These are phyloP conservation scores for Poeciliopsis gracilis DNA, from an alignment of 2,797 vertebrate species.

Conservation along the genomic window DNA sequence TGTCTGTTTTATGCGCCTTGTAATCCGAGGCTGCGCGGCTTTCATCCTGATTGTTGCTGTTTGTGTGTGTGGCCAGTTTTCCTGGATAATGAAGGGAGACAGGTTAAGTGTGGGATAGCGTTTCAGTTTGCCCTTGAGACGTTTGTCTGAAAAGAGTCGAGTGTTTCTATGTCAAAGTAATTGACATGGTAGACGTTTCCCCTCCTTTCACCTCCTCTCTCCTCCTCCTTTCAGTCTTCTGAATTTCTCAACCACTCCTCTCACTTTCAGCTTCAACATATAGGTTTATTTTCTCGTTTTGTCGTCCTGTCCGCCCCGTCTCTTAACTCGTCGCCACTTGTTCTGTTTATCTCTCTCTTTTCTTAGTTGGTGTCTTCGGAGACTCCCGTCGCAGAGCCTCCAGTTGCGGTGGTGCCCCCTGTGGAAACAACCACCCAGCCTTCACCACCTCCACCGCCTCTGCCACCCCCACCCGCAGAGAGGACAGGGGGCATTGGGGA, in stretches of 20 bases:
- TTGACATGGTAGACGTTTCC: constrained; percentile 68
- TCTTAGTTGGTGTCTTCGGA: constrained; percentile 89
- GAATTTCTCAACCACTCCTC: constrained; percentile 27
- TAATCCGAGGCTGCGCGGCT: constrained; percentile 49
- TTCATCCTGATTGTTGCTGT: constrained; percentile 47
- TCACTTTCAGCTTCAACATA: neutral
- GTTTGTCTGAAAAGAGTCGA: constrained; percentile 58
- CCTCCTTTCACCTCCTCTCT: constrained; percentile 16
- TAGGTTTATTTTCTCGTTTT: neutral
- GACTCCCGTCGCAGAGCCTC: constrained; percentile 74
- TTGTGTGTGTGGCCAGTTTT: constrained; percentile 41
- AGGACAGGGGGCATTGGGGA: constrained; percentile 91
- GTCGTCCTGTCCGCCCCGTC: neutral
- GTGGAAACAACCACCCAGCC: constrained; percentile 82
- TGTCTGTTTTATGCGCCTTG: constrained; percentile 22
- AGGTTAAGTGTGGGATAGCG: constrained; percentile 72
- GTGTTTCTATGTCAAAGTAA: constrained; percentile 73
- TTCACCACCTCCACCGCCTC: constrained; percentile 85
- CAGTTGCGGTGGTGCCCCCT: constrained; percentile 70
- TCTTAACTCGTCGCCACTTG: neutral
- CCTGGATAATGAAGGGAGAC: constrained; percentile 66
- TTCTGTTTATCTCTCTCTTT: neutral
- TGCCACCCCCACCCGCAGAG: constrained; percentile 87
- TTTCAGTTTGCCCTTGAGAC: constrained; percentile 74
- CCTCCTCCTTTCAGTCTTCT: constrained; percentile 2